Conservation (phyloP, 2,113 vertebrate genomes). For the Ailuropoda melanoleuca region DNA sequence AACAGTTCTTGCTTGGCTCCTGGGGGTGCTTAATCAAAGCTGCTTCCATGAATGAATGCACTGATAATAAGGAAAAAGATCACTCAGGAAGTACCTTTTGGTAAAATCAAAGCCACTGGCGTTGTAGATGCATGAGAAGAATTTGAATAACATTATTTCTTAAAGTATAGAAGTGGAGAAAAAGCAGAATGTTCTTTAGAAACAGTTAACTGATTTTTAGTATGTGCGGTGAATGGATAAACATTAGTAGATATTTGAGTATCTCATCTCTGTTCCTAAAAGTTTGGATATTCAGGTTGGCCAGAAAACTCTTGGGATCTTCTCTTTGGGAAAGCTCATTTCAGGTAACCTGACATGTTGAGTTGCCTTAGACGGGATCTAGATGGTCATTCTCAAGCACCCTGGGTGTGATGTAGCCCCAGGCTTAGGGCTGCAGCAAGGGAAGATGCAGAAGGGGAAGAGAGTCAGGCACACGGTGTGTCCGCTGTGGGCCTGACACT, state of each 20-base stretch:
- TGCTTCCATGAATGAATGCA: background rate
- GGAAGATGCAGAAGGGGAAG: background rate
- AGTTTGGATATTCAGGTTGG: background rate
- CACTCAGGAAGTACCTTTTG: background rate
- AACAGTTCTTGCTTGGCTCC: background rate
- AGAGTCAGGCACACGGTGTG: background rate
- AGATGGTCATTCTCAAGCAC: background rate
- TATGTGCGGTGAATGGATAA: background rate
- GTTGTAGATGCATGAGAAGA: background rate
- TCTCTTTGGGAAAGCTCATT: background rate
- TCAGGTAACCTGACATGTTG: background rate
- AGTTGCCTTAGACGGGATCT: background rate
- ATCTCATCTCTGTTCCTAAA: background rate
- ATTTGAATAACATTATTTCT: background rate
- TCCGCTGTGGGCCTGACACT: background rate
- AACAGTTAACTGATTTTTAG: background rate
- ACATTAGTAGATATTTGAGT: background rate
- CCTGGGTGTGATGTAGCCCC: background rate
- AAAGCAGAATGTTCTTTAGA: constrained; percentile 19
- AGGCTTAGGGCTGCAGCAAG: background rate
- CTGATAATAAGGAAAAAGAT: background rate
- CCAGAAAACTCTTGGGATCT: background rate
- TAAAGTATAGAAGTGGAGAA: background rate
- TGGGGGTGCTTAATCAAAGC: background rate
- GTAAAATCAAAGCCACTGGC: background rate